Percentiles rank a stretch among this genome's conserved stretches.
phyloP scores from a whole-genome alignment of 2,888 invertebrate genomes.

The Clunio marinus region DNA sequence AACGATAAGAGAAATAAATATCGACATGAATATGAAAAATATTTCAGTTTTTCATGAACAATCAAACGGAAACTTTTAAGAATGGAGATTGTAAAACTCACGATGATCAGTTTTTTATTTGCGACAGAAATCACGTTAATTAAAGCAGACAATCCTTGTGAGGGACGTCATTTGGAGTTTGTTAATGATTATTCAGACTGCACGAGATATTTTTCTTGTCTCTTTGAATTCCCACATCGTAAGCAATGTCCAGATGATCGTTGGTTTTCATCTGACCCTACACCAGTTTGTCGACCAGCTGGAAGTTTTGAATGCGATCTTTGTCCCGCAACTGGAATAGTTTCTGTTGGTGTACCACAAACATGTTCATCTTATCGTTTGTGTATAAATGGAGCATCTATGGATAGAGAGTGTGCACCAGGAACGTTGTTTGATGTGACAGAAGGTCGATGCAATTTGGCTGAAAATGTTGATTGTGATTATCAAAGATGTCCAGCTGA shows the following conservation, averaged over 20 bases:
- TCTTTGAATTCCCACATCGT: neutral
- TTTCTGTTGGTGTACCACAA: neutral
- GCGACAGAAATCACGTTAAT: too few relatives aligned
- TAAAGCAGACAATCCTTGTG: constrained; percentile 7
- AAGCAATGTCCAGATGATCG: neutral
- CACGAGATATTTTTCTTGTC: neutral
- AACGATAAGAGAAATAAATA: too few relatives aligned
- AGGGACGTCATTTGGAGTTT: neutral
- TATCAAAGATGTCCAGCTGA: neutral
- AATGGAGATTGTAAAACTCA: too few relatives aligned
- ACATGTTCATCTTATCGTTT: neutral
- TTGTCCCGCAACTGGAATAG: neutral
- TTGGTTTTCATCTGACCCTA: neutral
- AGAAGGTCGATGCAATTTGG: neutral
- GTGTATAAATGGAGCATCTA: neutral
- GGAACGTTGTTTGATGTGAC: neutral
- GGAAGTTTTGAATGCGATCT: neutral
- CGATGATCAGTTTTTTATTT: too few relatives aligned
- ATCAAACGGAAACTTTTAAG: too few relatives aligned
- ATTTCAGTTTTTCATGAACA: too few relatives aligned
- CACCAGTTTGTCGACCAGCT: neutral
- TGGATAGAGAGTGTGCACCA: neutral
- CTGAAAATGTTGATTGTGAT: neutral
- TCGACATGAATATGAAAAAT: too few relatives aligned
- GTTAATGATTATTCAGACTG: neutral